Base-by-base conservation (phyloP, 2,797 vertebrate species). In the Mormyrops boulengeri region DNA sequence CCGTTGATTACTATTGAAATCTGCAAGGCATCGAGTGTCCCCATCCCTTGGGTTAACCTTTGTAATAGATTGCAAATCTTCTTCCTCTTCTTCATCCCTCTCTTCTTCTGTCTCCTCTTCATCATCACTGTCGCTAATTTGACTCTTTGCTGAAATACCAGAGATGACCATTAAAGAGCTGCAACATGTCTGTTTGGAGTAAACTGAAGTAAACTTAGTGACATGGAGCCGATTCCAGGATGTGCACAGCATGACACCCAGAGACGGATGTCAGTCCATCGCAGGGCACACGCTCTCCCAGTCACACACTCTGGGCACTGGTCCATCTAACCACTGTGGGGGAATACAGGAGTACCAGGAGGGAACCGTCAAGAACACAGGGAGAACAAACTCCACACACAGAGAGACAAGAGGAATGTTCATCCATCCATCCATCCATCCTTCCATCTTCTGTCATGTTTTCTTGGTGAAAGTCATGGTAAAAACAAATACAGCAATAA, bases 1-100 rank as follows among this genome's bases (percentile, higher is more conserved):
- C 87, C 94, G 96, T 92, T 94, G 95, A 93, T 96, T 96, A 17
- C 95, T 95, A 92, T 96, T 96, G 0, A 96, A 93, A 0, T 94
- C 95, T 0, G 93, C 95, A 9, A 96, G 87, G 90, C 92, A 95
- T 0, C 92, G 89, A 0, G 89, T 91, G 91, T 95, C 95, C 44
- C 12, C n/a, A 41, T 93, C 92, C 7, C 53, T 53, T 90, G 94
- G 95, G 38, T 91, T 91, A 19, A 19, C 34, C 91, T 91, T 93
- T 44, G 92, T 92, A 0, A 77, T 52, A 80, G 88, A 92, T 91
- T 92, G 93, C 82, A 89, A 92, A n/a, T 90, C 88, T 38, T 89
- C 41, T 2, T 95, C 94, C 3, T 90, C 88, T 47, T 91, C 91
- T 26, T 88, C 88, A 19, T 91, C 88, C 19, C 86, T 34, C 4